Evolutionary conservation across 2,113 vertebrate species (phyloP).

Genomic region (Leptobrachium leishanense): DNA sequence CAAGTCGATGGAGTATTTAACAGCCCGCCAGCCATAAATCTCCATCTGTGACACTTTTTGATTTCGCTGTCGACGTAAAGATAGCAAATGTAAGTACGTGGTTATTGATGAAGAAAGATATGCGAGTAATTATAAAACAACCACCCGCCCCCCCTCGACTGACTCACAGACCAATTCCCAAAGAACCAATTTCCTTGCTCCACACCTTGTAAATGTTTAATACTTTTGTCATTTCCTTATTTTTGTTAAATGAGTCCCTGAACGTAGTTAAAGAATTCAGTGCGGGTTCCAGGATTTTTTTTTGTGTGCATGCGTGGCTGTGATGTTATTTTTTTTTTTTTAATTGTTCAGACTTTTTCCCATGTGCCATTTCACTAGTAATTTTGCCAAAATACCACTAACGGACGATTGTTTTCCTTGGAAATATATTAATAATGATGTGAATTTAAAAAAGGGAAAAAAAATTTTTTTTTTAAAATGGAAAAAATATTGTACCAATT

Average conservation of each 20-base stretch:
- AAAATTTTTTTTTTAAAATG: too few species aligned
- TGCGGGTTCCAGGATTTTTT: constrained; percentile 13
- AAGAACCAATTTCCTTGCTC: constrained; percentile 6
- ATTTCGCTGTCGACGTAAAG: too few species aligned
- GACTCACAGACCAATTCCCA: background rate
- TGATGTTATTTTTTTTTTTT: constrained; percentile 21
- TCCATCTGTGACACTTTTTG: too few species aligned
- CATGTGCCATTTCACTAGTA: constrained; percentile 17
- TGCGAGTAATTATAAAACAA: constrained; percentile 1
- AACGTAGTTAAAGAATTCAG: constrained; percentile 18
- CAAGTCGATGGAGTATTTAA: too few species aligned
- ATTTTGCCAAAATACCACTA: too few species aligned
- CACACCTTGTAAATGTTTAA: constrained; percentile 25
- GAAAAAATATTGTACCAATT: too few species aligned
- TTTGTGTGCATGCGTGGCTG: constrained; percentile 7
- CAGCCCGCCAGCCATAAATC: too few species aligned
- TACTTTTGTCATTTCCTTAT: constrained; percentile 39
- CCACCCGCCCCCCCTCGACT: background rate
- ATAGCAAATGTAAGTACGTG: background rate
- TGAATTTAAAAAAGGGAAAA: too few species aligned
- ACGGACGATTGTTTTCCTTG: too few species aligned
- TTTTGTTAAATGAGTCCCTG: constrained; percentile 36
- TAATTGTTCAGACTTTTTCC: constrained; percentile 34
- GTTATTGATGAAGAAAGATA: constrained; percentile 13
- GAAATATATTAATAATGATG: too few species aligned